phyloP scores from a whole-genome alignment of 2,797 vertebrate genomes.

The Lithobates sylvaticus region DNA sequence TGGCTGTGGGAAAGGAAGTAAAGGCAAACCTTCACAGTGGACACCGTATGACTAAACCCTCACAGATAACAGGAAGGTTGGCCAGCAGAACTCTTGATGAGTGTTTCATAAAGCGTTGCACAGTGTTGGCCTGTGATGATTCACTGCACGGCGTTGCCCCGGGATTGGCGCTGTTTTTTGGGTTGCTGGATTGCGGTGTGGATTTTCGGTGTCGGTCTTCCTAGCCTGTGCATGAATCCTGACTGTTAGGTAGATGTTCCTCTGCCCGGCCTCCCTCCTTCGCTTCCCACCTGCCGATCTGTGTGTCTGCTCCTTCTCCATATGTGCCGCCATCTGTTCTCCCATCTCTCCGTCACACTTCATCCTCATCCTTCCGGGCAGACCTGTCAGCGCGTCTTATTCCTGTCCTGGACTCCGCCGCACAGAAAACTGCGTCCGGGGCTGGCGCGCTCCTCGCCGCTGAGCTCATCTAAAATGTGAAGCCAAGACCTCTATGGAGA shows the following conservation, averaged over 20 bases:
- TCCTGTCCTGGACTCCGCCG: slow-evolving; percentile 25
- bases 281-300: slow-evolving; percentile 30
- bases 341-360: slow-evolving; percentile 38
- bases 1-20: too few species aligned
- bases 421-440: slow-evolving; percentile 2
- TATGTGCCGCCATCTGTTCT: slow-evolving; percentile 57
- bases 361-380: slow-evolving; percentile 51
- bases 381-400: slow-evolving; percentile 45
- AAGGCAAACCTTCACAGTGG: too few species aligned
- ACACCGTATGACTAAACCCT: too few species aligned
- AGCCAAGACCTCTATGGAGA: too few species aligned
- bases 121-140: too few species aligned
- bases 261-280: slow-evolving; percentile 30
- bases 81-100: too few species aligned
- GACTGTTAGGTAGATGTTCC: slow-evolving; percentile 17
- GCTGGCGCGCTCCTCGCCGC: not conserved
- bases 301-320: slow-evolving; percentile 41
- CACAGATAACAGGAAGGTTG: too few species aligned
- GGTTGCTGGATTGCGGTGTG: too few species aligned
- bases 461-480: not conserved
- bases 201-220: not conserved
- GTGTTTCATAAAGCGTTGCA: too few species aligned
- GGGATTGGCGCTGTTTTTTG: too few species aligned
- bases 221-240: slow-evolving; percentile 19
- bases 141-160: too few species aligned